Base-by-base conservation (phyloP, 2,888 invertebrate species). In the Phasia obesa region DNA sequence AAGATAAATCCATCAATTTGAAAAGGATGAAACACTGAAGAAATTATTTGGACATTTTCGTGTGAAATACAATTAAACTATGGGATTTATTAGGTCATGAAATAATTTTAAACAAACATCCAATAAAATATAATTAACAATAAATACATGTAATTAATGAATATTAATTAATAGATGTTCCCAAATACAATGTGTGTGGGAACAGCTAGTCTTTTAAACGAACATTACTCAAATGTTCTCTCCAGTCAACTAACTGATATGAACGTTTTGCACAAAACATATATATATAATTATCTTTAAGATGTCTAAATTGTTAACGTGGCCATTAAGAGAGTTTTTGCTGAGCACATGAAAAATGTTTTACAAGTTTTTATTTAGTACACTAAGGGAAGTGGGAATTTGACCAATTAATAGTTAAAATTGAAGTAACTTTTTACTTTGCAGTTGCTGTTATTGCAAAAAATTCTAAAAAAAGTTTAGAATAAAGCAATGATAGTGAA, bases 1-100 rank as follows among this genome's bases (percentile, higher is more conserved):
- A 77, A 27, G 35, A 74, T 71, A 60, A 74, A 79, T 74, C 73
- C 73, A 73, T 79, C 73, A 74, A 60, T 47, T 38, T 73, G 51
- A 23, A 60, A 44, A 13, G 17, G 21, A 53, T 69, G 11, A 57
- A 53, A 31, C 11, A 11, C 21, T 23, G 60, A 53, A 53, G 44
- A n/a, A 42, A 51, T n/a, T 64, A 19, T 42, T 51, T 51, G 25
- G 3, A 42, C 11, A 15, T 13, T 25, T 55, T 70, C 25, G 11
- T 15, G 23, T 53, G 53, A 62, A 62, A 47, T 9, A 62, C 21
- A 38, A 47, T 62, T 35, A 55, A 67, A 67, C 49, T 55, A 25
- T 64, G 9, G 44, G 23, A 55, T 65, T 65, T n/a, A n/a, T n/a
- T 47, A 4, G 47, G 31, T 44, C 55, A 49, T 38, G 42, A 31